Evolutionary conservation across 2,113 vertebrate species (phyloP).

Genomic region (Phalacrocorax aristotelis): DNA sequence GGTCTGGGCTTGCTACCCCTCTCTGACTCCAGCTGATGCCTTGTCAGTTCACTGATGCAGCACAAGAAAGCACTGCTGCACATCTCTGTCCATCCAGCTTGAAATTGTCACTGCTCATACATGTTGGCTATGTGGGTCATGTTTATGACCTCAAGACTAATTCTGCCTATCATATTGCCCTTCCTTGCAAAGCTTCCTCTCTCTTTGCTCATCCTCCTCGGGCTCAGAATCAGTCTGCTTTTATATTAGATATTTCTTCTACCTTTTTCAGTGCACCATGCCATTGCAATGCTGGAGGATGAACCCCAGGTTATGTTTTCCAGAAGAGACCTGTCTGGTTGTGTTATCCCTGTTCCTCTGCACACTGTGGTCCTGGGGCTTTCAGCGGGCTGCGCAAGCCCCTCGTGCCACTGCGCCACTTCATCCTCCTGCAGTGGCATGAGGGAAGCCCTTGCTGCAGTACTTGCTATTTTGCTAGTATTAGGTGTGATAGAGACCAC

Average conservation of each 20-base stretch:
- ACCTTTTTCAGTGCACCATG: background rate
- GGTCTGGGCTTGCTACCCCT: background rate
- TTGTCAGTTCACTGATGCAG: background rate
- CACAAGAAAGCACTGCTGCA: background rate
- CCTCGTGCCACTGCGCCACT: background rate
- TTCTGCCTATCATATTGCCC: background rate
- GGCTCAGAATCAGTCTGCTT: background rate
- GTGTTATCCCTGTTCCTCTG: background rate
- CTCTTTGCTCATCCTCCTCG: background rate
- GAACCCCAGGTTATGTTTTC: background rate
- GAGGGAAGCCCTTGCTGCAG: background rate
- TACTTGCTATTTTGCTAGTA: background rate
- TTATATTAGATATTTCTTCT: background rate
- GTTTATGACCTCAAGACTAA: background rate
- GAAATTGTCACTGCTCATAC: rapidly evolving
- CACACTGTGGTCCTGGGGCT: background rate
- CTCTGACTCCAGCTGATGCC: background rate
- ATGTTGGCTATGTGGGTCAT: background rate
- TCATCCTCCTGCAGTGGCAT: background rate
- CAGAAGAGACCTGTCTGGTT: background rate
- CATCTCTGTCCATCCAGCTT: background rate
- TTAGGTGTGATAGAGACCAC: background rate
- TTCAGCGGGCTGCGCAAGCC: background rate
- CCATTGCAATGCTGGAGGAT: background rate
- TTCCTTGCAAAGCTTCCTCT: background rate